phyloP scores from a whole-genome alignment of 1,140 invertebrate species.

The Neodiprion pinetum region DNA sequence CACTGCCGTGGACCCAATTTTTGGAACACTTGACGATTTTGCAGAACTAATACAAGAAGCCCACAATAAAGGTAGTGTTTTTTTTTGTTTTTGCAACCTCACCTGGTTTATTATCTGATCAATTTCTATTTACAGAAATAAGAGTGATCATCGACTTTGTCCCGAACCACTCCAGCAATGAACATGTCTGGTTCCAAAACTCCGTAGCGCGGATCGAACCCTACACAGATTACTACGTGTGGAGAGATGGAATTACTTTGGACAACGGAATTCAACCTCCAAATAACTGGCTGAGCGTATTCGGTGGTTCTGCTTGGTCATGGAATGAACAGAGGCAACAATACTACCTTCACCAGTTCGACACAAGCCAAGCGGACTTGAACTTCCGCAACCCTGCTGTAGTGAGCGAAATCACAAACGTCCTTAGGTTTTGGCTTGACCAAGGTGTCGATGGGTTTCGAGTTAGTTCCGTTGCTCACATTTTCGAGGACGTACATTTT shows the following conservation, averaged over 20 bases:
- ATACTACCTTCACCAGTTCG: slow-evolving; percentile 70
- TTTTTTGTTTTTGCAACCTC: not conserved
- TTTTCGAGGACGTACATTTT: slow-evolving; percentile 64
- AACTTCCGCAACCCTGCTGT: slow-evolving; percentile 70
- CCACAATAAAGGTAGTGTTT: slow-evolving; percentile 48
- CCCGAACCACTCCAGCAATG: slow-evolving; percentile 77
- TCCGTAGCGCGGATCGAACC: slow-evolving; percentile 63
- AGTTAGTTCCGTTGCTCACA: slow-evolving; percentile 69
- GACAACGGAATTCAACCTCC: slow-evolving; percentile 51
- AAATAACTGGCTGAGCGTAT: slow-evolving; percentile 77
- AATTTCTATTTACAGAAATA: slow-evolving; percentile 71
- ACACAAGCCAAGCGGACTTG: slow-evolving; percentile 68
- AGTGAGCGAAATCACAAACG: slow-evolving; percentile 67
- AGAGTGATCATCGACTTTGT: slow-evolving; percentile 61
- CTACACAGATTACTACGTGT: slow-evolving; percentile 74
- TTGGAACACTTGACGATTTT: slow-evolving; percentile 73
- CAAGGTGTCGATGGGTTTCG: slow-evolving; percentile 82
- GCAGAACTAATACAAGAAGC: slow-evolving; percentile 67
- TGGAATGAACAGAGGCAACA: slow-evolving; percentile 62
- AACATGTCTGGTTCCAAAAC: slow-evolving; percentile 76
- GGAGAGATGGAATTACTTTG: slow-evolving; percentile 60
- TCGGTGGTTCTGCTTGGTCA: slow-evolving; percentile 69
- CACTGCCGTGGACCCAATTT: slow-evolving; percentile 58
- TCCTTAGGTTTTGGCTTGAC: slow-evolving; percentile 77
- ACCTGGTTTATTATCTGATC: slow-evolving; percentile 37